Evolutionary conservation across 1,140 invertebrate genomes (phyloP), one percentile per base, ranked within the genome.

Genomic region (Centruroides vittatus): DNA sequence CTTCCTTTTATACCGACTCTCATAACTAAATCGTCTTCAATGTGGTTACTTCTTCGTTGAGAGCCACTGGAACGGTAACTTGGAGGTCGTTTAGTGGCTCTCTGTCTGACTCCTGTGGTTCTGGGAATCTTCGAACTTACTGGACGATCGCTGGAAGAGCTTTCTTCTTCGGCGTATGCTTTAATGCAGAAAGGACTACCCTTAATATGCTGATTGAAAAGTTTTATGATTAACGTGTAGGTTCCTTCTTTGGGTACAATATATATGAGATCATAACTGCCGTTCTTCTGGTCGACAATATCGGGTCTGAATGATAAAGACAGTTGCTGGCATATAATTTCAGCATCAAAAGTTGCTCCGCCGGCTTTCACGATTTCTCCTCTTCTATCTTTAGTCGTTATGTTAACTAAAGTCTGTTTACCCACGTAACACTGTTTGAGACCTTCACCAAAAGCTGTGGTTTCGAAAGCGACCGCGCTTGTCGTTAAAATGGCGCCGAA

Each of bases 1-100:
- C 79, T 68, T 58, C 80, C 80, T 65, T 76, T 73, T 50, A 60
- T 60, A 54, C 64, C 64, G 10, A 65, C 72, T 62, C 72, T 72
- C 12, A 75, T 54, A 35, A 76, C 66, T 36, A 77, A 67, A 59
- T 76, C 78, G 68, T 80, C 77, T 66, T 79, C 79, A 55, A 79
- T 71, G 11, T 72, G 69, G 48, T 74, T 74, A 64, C 73, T 74
- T 49, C 70, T 63, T 23, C 75, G 66, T 61, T 76, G 73, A 13
- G 74, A 78, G 8, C 73, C 72, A 55, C 72, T 71, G 53, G 73
- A 75, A 49, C 72, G 69, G 56, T 73, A 73, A 65, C 74, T 74
- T 48, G 72, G 71, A 47, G 71, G 71, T 35, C 75, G 67, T 61
- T 73, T 74, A 34, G 71, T 72, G 3, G 72, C 73, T 55, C 70